Conservation (phyloP, 1,140 invertebrate species). For the Lepidurus couesii region DNA sequence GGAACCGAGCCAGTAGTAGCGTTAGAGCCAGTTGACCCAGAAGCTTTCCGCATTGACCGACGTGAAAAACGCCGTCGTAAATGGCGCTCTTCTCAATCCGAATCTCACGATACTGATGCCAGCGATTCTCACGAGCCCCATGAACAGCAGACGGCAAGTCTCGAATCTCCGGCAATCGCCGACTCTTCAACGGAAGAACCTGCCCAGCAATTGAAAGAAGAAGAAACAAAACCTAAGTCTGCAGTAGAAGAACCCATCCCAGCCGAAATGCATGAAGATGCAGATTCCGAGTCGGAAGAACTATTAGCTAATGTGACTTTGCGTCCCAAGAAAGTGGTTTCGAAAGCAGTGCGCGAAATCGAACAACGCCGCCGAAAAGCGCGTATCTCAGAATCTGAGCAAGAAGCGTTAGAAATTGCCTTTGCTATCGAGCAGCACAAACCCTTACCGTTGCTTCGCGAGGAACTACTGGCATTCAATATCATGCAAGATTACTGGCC, state of each 20-base stretch:
- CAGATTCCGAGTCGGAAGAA: neutral
- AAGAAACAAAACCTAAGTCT: neutral
- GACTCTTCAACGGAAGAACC: neutral
- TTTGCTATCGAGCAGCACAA: constrained; percentile 32
- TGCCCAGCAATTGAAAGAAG: neutral
- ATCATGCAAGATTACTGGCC: neutral
- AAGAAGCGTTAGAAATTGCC: constrained; percentile 34
- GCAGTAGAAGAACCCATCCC: neutral
- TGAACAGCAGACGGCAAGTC: neutral
- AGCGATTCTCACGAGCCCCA: neutral
- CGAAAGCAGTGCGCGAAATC: constrained; percentile 31
- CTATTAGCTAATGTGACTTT: neutral
- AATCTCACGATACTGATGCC: constrained; percentile 33
- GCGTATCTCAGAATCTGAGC: constrained; percentile 33
- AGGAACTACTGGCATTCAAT: neutral
- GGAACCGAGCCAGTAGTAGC: constrained; percentile 23
- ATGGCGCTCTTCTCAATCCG: constrained; percentile 46
- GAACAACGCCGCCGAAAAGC: constrained; percentile 29
- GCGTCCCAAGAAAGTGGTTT: neutral
- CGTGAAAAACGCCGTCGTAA: constrained; percentile 45
- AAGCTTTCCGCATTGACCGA: constrained; percentile 49
- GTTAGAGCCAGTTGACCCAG: constrained; percentile 44
- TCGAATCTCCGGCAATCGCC: neutral
- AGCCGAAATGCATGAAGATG: neutral
- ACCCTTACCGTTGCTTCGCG: neutral